These are phyloP conservation scores for Polyergus mexicanus DNA, from an alignment of 1,140 invertebrate species.

Conservation along the genomic window DNA sequence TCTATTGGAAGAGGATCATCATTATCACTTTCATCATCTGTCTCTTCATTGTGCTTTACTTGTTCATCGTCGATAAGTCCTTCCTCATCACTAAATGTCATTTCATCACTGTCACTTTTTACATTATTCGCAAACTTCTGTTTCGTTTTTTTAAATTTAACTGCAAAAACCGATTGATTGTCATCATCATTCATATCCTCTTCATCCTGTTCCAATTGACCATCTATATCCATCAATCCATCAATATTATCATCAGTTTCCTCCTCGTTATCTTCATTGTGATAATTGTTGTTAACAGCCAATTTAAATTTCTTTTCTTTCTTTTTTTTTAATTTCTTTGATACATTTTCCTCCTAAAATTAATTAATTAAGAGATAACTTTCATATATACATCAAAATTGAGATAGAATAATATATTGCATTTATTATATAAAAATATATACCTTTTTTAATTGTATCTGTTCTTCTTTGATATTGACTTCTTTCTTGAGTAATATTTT, in stretches of 20 bases:
- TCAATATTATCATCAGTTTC: not conserved
- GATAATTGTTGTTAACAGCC: not conserved
- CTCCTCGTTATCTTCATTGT: slow-evolving; percentile 31
- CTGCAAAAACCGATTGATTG: slow-evolving; percentile 91
- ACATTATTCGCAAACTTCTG: slow-evolving; percentile 85
- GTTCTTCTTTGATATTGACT: slow-evolving; percentile 23
- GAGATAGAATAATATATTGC: not conserved
- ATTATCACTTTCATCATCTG: slow-evolving; percentile 85
- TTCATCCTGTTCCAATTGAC: slow-evolving; percentile 83
- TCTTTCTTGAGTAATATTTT: slow-evolving; percentile 73
- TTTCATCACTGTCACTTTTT: slow-evolving; percentile 81
- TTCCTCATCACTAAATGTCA: slow-evolving; percentile 80
- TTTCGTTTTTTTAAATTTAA: slow-evolving; percentile 92
- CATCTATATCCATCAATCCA: too few species aligned
- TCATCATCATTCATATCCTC: slow-evolving; percentile 83
- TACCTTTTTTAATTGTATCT: slow-evolving; percentile 76
- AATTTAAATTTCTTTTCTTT: slow-evolving; percentile 63
- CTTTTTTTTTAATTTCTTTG: slow-evolving; percentile 75
- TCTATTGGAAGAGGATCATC: slow-evolving; percentile 94
- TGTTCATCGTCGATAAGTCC: slow-evolving; percentile 79
- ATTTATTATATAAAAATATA: not conserved
- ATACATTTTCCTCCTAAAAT: not conserved
- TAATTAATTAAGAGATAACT: not conserved
- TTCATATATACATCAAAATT: not conserved
- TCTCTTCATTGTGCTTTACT: slow-evolving; percentile 76